Percentiles rank a stretch among this genome's conserved stretches.
Evolutionary conservation across 2,888 invertebrate species (phyloP).

Genomic region (Rhamnusium bicolor): DNA sequence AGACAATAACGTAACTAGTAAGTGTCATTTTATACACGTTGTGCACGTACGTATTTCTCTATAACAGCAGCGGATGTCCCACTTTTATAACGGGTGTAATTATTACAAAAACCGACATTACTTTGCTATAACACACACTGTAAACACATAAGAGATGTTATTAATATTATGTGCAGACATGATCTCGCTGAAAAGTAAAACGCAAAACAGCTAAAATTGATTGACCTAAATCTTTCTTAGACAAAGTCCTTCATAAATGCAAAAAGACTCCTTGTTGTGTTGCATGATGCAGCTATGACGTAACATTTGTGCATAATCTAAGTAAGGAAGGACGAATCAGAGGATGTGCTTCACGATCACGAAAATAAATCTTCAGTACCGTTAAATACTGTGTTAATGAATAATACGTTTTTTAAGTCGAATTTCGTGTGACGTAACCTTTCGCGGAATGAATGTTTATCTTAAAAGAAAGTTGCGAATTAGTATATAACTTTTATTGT

Average conservation of each 20-base stretch:
- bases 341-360: constrained; percentile 13
- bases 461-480: constrained; percentile 12
- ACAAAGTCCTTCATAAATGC: constrained; percentile 4
- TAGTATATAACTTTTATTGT: background rate
- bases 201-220: constrained; percentile 23
- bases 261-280: constrained; percentile 7
- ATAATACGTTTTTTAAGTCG: constrained; percentile 8
- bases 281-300: constrained; percentile 15
- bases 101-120: constrained; percentile 38
- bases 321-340: background rate
- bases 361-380: background rate
- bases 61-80: constrained; percentile 57
- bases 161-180: constrained; percentile 25
- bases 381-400: background rate
- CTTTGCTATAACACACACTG: constrained; percentile 8
- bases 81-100: constrained; percentile 57
- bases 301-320: background rate
- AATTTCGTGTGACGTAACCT: background rate
- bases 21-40: constrained; percentile 10
- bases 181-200: constrained; percentile 44
- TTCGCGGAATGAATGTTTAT: background rate
- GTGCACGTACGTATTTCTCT: constrained; percentile 31
- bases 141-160: background rate
- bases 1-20: background rate
- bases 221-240: constrained; percentile 20